phyloP scores from a whole-genome alignment of 2,797 vertebrate genomes.

The Syngnathus acus region DNA sequence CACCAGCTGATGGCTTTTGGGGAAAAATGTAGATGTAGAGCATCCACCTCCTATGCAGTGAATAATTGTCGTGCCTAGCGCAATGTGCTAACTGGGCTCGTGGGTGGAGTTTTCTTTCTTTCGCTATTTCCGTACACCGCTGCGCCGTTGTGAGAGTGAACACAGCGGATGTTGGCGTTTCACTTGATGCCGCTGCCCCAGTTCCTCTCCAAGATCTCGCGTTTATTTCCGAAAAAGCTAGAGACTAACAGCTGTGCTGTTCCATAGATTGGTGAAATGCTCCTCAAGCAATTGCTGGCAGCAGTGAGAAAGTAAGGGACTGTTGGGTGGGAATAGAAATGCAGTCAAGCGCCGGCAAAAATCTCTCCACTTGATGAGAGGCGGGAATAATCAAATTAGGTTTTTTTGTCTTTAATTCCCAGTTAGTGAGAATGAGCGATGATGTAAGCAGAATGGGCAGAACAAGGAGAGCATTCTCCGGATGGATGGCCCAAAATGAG shows the following conservation, averaged over 20 bases:
- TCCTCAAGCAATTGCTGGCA: not conserved
- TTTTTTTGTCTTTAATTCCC: not conserved
- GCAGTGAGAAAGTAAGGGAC: not conserved
- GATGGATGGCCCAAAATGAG: slow-evolving; percentile 38
- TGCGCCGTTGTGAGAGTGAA: too few species aligned
- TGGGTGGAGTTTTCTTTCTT: too few species aligned
- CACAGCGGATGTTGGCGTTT: too few species aligned
- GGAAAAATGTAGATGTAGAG: too few species aligned
- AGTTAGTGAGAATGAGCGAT: slow-evolving; percentile 10
- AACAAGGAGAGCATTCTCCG: slow-evolving; percentile 46
- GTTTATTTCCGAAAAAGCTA: too few species aligned
- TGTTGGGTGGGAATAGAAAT: not conserved
- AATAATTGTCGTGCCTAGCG: too few species aligned
- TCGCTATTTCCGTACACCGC: too few species aligned
- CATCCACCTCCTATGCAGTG: too few species aligned
- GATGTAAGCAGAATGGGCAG: slow-evolving; percentile 46
- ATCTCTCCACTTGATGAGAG: not conserved
- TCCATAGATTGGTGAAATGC: not conserved
- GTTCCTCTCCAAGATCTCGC: too few species aligned
- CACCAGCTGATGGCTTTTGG: slow-evolving; percentile 3
- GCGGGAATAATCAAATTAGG: not conserved
- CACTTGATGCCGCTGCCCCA: too few species aligned
- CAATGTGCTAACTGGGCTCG: too few species aligned
- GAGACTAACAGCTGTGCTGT: too few species aligned
- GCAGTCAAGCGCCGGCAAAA: not conserved